Percentiles rank a stretch among this genome's conserved stretches.
phyloP scores from a whole-genome alignment of 2,888 invertebrate genomes.

The Megalurothrips usitatus region DNA sequence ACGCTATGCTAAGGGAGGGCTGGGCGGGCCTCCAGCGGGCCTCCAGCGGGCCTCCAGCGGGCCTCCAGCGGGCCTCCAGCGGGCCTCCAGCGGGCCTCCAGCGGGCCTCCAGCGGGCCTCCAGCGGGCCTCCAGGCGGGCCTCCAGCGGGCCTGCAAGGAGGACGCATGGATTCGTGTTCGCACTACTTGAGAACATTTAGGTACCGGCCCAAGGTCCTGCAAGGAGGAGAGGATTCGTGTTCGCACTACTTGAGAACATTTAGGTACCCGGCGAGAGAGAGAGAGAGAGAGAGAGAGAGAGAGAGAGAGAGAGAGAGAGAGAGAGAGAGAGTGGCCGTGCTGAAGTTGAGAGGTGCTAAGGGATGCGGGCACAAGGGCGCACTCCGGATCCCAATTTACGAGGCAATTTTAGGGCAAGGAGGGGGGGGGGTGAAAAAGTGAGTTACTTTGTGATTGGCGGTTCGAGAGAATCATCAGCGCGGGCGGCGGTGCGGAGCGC shows the following conservation, averaged over 20 bases:
- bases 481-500: not conserved
- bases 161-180: not conserved
- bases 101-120: too few species aligned
- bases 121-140: not conserved
- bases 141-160: not conserved
- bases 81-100: not conserved
- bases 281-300: not conserved
- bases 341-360: not conserved
- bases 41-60: not conserved
- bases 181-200: not conserved
- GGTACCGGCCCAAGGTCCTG: not conserved
- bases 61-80: too few species aligned
- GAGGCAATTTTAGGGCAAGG: not conserved
- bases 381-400: not conserved
- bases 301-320: not conserved
- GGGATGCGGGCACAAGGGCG: not conserved
- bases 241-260: not conserved
- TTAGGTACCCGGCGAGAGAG: not conserved
- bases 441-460: constrained; percentile 18
- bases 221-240: too few species aligned
- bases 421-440: not conserved
- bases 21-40: too few species aligned
- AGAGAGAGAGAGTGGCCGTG: not conserved
- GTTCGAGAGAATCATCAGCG: not conserved
- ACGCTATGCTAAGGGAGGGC: not conserved